Conservation (phyloP, 2,888 invertebrate genomes). For the Lasioglossum lativentre region DNA sequence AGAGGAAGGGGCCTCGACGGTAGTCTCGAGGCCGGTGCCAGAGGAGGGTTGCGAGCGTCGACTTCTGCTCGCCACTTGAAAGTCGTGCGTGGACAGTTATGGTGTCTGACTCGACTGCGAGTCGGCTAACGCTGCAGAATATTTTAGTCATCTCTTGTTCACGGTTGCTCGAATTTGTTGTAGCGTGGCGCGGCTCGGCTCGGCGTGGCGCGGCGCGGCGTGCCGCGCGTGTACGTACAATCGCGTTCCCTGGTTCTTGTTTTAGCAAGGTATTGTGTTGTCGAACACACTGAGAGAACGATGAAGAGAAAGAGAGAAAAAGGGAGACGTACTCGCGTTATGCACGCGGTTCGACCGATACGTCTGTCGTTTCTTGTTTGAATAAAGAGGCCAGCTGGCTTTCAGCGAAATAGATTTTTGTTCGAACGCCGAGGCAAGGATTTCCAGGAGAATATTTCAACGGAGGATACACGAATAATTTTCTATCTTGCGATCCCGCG, state of each 20-base stretch:
- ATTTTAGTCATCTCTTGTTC: conserved; percentile 72
- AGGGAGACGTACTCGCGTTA: conserved; percentile 28
- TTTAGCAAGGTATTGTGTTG: conserved; percentile 44
- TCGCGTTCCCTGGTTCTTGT: conserved; percentile 30
- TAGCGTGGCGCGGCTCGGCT: not conserved
- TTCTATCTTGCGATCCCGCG: not conserved
- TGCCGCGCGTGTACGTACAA: conserved; percentile 25
- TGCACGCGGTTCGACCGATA: conserved; percentile 41
- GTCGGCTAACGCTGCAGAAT: conserved; percentile 60
- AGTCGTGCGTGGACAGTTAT: conserved; percentile 52
- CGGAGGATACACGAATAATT: not conserved
- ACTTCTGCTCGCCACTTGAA: conserved; percentile 50
- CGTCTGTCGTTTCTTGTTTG: conserved; percentile 19
- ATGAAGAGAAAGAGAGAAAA: not conserved
- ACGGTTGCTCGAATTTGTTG: conserved; percentile 58
- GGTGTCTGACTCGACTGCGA: conserved; percentile 48
- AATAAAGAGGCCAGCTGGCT: conserved; percentile 8
- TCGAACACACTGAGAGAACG: not conserved
- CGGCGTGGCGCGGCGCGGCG: not conserved
- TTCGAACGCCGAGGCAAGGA: conserved; percentile 11
- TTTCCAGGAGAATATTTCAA: not conserved
- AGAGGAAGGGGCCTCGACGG: conserved; percentile 33
- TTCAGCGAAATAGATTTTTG: conserved; percentile 37
- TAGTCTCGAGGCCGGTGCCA: conserved; percentile 30
- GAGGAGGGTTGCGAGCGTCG: conserved; percentile 26